These are phyloP conservation scores for Stratiomys singularior DNA, from an alignment of 2,888 invertebrate genomes.

Conservation along the genomic window DNA sequence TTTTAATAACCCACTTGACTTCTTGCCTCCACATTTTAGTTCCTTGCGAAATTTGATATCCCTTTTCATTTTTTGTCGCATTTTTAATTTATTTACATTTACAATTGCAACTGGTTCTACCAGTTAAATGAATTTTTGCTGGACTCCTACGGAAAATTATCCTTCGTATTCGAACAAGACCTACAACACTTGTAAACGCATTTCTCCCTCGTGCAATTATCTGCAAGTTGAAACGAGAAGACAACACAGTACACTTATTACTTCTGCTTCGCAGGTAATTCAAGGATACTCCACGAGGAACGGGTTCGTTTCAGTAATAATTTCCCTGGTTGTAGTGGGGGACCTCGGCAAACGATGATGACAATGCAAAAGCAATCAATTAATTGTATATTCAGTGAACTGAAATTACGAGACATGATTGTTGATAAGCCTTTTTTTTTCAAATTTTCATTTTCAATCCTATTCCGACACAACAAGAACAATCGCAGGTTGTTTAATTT, in stretches of 20 bases:
- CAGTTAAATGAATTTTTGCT: background rate
- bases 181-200: constrained; percentile 34
- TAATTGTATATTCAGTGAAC: constrained; percentile 7
- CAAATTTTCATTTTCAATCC: background rate
- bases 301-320: constrained; percentile 15
- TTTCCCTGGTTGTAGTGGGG: background rate
- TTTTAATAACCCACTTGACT: constrained; percentile 46
- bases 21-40: background rate
- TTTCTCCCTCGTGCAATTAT: constrained; percentile 34
- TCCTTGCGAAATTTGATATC: constrained; percentile 25
- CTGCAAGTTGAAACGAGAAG: constrained; percentile 4
- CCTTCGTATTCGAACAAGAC: constrained; percentile 24
- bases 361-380: background rate
- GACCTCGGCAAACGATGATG: background rate
- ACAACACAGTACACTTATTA: constrained; percentile 25
- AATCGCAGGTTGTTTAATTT: background rate
- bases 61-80: background rate
- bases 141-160: constrained; percentile 1
- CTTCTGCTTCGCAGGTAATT: constrained; percentile 37
- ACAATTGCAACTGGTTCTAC: background rate
- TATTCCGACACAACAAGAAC: background rate
- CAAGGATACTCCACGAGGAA: constrained; percentile 10
- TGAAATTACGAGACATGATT: constrained; percentile 4
- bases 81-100: constrained; percentile 40
- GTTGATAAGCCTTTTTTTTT: background rate